A percentile compares a stretch with the other conserved stretches of the same genome.
Evolutionary conservation across 2,888 invertebrate genomes (phyloP).

Genomic region (Dioctria linearis): DNA sequence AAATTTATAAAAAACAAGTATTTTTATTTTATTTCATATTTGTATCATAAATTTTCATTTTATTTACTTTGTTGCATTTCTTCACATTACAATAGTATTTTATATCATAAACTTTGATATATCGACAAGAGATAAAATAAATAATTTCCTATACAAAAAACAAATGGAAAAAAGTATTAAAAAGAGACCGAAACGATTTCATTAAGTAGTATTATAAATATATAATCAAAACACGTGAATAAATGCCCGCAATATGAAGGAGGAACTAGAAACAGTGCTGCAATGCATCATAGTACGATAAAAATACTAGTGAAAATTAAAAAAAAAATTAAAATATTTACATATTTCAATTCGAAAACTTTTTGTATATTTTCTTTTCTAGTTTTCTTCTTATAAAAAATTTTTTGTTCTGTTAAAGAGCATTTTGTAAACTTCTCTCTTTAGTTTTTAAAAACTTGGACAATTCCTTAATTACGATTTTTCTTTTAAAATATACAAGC

Average conservation of each 20-base stretch:
- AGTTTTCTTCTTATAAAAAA: neutral
- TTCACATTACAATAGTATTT: conserved; percentile 44
- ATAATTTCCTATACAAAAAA: conserved; percentile 32
- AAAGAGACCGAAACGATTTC: conserved; percentile 2
- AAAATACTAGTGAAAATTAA: neutral
- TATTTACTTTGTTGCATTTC: conserved; percentile 45
- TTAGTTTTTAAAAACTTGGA: neutral
- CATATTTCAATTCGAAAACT: conserved; percentile 3
- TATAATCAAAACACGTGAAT: conserved; percentile 31
- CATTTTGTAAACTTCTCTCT: conserved; percentile 23
- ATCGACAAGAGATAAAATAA: conserved; percentile 40
- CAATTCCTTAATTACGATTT: conserved; percentile 13
- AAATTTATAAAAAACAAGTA: conserved; percentile 38
- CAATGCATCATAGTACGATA: neutral
- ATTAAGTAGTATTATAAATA: neutral
- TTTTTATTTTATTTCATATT: conserved; percentile 17
- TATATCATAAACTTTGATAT: conserved; percentile 32
- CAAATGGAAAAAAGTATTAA: conserved; percentile 16
- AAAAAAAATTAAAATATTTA: neutral
- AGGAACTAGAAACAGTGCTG: conserved; percentile 24
- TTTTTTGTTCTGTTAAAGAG: neutral
- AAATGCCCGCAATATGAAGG: conserved; percentile 40
- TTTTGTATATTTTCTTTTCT: neutral
- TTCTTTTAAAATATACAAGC: conserved; percentile 25
- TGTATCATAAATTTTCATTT: conserved; percentile 47